Conservation (phyloP, 2,113 vertebrate genomes). For the Malaclemys terrapin region DNA sequence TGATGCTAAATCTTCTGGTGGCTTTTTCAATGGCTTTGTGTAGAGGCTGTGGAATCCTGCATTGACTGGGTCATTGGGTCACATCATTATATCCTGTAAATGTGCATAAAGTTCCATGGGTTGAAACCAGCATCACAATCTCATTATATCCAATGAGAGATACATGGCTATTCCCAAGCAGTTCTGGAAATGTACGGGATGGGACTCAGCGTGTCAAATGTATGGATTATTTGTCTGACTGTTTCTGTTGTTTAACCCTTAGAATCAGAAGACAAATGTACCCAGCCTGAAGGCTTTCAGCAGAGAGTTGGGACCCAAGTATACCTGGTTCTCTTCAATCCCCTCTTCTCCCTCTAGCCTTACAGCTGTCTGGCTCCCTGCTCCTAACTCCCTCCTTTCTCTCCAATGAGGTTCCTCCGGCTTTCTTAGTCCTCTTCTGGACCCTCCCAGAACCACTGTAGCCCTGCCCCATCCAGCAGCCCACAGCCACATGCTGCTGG, state of each 20-base stretch:
- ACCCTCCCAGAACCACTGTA: background rate
- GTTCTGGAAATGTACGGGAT: background rate
- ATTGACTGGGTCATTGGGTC: background rate
- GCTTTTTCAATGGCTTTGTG: accelerated
- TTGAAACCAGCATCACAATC: background rate
- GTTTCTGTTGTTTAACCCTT: background rate
- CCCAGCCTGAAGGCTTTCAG: no score
- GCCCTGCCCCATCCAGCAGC: background rate
- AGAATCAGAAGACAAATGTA: background rate
- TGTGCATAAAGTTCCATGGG: background rate
- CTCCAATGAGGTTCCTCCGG: background rate
- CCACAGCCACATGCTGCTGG: background rate
- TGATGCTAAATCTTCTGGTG: accelerated
- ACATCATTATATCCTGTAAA: background rate
- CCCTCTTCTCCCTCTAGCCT: background rate
- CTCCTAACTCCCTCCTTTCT: background rate
- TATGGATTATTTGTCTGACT: background rate
- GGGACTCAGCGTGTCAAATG: background rate
- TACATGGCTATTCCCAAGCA: background rate
- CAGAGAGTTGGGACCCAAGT: background rate
- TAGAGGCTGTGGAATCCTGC: background rate
- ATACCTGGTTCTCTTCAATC: background rate
- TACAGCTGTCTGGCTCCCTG: background rate
- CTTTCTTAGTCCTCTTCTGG: background rate
- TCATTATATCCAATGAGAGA: background rate